These are phyloP conservation scores for Petrocephalus microphthalmus DNA, from an alignment of 2,113 vertebrate species.

Conservation along the genomic window DNA sequence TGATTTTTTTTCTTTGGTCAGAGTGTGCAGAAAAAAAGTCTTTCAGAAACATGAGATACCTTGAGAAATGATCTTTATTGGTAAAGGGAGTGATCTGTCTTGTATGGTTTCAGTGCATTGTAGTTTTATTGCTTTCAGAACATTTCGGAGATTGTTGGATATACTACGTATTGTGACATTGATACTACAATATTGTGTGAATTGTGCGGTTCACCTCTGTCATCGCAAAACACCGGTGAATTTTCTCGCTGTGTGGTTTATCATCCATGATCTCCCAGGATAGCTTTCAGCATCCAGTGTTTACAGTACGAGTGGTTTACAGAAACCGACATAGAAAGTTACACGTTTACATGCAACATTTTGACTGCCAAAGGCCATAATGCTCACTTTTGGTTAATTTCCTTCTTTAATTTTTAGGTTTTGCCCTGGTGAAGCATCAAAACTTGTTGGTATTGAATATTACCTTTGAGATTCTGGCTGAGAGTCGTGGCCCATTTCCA, in stretches of 20 bases:
- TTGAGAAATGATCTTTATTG: background rate
- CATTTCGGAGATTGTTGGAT: background rate
- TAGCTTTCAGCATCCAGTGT: background rate
- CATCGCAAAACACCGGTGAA: background rate
- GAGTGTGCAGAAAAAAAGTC: background rate
- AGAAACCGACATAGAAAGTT: background rate
- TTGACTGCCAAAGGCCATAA: background rate
- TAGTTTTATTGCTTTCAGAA: background rate
- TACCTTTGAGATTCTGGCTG: background rate
- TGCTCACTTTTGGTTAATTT: background rate
- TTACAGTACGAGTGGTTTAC: slow-evolving; percentile 9
- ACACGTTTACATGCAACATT: background rate
- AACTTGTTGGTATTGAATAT: background rate
- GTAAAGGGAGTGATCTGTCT: background rate
- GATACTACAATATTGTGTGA: background rate
- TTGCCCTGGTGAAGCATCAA: background rate
- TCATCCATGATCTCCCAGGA: background rate
- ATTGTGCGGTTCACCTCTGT: background rate
- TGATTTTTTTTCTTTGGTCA: background rate
- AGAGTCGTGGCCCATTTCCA: background rate
- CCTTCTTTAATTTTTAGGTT: background rate
- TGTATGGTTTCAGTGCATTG: background rate
- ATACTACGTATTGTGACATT: slow-evolving; percentile 5
- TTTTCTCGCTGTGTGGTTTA: background rate
- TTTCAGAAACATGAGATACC: background rate